Percentiles rank a stretch among this genome's conserved stretches.
phyloP scores from a whole-genome alignment of 2,113 vertebrate genomes.

The Microcebus tavaratra region DNA sequence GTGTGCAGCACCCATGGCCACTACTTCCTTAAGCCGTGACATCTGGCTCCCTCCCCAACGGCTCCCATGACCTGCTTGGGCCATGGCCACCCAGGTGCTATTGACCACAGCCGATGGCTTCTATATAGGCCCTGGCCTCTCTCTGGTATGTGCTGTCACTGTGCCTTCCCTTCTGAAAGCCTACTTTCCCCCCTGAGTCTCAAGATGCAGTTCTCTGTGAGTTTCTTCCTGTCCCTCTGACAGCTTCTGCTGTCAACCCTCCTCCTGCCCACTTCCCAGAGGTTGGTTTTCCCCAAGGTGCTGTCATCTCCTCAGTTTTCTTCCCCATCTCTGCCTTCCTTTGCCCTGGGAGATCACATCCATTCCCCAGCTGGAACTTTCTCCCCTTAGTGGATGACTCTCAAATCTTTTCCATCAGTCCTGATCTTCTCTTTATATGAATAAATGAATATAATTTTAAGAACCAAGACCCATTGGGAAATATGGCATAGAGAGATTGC shows the following conservation, averaged over 20 bases:
- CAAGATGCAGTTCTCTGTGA: neutral
- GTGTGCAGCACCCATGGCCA: fast-evolving
- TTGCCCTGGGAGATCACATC: neutral
- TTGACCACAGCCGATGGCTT: no score
- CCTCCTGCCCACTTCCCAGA: neutral
- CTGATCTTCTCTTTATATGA: neutral
- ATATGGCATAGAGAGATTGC: neutral
- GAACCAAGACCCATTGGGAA: neutral
- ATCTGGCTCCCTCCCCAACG: neutral
- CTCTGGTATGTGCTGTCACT: neutral
- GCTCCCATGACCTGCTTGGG: neutral
- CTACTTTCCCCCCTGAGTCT: neutral
- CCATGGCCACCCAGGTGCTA: neutral
- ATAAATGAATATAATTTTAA: neutral
- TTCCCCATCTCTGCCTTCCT: neutral
- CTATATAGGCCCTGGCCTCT: neutral
- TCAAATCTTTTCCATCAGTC: neutral
- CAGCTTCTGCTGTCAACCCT: neutral
- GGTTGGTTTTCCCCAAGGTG: neutral
- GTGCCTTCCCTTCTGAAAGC: neutral
- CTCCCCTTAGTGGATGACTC: neutral
- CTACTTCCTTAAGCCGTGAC: neutral
- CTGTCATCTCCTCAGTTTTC: neutral
- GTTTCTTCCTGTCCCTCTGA: neutral
- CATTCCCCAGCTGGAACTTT: neutral